Evolutionary conservation across 1,140 invertebrate species (phyloP), one percentile per base, ranked within the genome.

Genomic region (Patella vulgata): DNA sequence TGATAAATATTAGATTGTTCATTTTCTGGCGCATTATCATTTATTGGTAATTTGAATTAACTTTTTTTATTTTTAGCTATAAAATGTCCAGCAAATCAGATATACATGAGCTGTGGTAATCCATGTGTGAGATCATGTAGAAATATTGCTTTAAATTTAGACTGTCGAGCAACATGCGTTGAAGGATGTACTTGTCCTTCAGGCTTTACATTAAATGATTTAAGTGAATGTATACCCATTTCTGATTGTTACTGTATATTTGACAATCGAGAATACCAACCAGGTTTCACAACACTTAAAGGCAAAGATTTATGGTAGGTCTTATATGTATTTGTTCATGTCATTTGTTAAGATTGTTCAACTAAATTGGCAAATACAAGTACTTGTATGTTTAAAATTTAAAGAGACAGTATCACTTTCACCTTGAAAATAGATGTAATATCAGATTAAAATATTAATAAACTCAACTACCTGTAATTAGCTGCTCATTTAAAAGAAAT

Each of bases 101-200:
- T 89, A 36, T 95, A 91, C 81, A 90, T 92, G 69, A 87, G 90
- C 19, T 94, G 93, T 73, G 91, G 90, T 2, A 89, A 91, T 76
- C 89, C 90, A 5, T 94, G 92, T 73, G 83, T 87, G 1, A 85
- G 90, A 19, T 90, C 89, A 23, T 94, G 93, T 71, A 72, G 85
- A 3, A 91, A 92, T 80, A 81, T 92, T 21, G 79, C 86, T 2
- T 79, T 74, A 23, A 75, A 82, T 43, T 74, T 82, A 1, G 69
- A 75, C 36, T 92, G 91, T 78, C 17, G 71, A 28, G 40, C 85
- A 84, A 84, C 86, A 36, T 96, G 94, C 75, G 91, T 94, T 0
- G 93, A 95, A 79, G 94, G 94, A 1, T 96, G 94, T 81, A 91
- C 92, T 61, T 96, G 94, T 79, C 91, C 93, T 0, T 82, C 86